These are phyloP conservation scores for Axea sp. DNA, from an alignment of 2,888 invertebrate genomes.

Conservation along the genomic window DNA sequence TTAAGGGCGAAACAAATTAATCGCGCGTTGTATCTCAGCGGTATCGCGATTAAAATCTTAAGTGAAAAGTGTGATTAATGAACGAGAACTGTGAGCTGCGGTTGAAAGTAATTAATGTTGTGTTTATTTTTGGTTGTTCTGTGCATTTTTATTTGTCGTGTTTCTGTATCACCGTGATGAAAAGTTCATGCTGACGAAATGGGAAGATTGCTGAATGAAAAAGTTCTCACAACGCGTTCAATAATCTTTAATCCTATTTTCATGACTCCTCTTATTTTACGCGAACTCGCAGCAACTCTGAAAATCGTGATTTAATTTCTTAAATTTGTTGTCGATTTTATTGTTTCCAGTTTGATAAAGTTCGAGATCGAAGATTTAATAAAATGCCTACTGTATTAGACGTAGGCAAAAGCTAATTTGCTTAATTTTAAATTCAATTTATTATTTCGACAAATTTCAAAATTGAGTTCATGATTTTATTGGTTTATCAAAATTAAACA, in stretches of 20 bases:
- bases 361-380: too few species aligned
- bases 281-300: background rate
- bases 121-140: constrained; percentile 32
- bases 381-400: too few species aligned
- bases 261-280: background rate
- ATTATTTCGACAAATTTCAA: too few species aligned
- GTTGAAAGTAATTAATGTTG: constrained; percentile 52
- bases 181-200: background rate
- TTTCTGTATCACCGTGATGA: background rate
- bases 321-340: constrained; percentile 9
- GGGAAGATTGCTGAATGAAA: background rate
- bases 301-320: constrained; percentile 5
- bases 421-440: too few species aligned
- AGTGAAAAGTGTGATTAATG: constrained; percentile 59
- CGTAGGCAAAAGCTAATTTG: too few species aligned
- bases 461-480: too few species aligned
- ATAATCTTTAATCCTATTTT: constrained; percentile 37
- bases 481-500: too few species aligned
- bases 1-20: constrained; percentile 54
- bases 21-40: constrained; percentile 36
- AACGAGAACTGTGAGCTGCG: constrained; percentile 16
- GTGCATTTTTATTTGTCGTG: constrained; percentile 1
- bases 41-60: constrained; percentile 56
- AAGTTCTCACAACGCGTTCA: constrained; percentile 10
- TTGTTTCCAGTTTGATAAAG: constrained; percentile 14